Evolutionary conservation across 2,888 invertebrate species (phyloP).

Genomic region (Petrolisthes cinctipes): DNA sequence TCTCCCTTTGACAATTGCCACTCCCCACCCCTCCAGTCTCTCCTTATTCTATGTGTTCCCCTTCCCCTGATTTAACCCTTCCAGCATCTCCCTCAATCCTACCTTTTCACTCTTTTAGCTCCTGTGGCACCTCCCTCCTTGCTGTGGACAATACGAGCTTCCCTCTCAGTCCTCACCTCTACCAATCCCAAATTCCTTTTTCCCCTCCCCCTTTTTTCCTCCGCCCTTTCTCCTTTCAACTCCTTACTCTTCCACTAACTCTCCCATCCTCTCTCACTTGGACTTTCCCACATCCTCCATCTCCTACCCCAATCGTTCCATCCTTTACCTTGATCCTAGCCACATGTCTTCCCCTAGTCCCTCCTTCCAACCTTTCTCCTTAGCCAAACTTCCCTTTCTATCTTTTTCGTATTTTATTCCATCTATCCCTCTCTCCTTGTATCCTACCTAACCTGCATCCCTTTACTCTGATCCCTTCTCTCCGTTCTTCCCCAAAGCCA

Average conservation of each 20-base stretch:
- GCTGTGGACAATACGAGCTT: not conserved
- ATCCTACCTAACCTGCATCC: not conserved
- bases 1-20: not conserved
- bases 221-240: not conserved
- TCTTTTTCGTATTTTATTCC: not conserved
- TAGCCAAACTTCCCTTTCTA: not conserved
- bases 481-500: not conserved
- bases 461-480: not conserved
- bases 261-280: constrained; percentile 5
- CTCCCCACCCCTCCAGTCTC: not conserved
- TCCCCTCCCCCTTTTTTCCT: not conserved
- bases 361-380: not conserved
- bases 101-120: not conserved
- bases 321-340: not conserved
- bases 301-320: not conserved
- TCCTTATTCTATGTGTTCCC: not conserved
- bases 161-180: not conserved
- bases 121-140: not conserved
- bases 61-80: not conserved
- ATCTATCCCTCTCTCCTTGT: not conserved
- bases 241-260: not conserved
- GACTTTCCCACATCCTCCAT: not conserved
- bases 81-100: not conserved
- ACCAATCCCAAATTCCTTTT: not conserved
- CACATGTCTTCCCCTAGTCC: constrained; percentile 10